These are phyloP conservation scores for Corella eumyota DNA, from an alignment of 23 tunicate species.

Conservation along the genomic window DNA sequence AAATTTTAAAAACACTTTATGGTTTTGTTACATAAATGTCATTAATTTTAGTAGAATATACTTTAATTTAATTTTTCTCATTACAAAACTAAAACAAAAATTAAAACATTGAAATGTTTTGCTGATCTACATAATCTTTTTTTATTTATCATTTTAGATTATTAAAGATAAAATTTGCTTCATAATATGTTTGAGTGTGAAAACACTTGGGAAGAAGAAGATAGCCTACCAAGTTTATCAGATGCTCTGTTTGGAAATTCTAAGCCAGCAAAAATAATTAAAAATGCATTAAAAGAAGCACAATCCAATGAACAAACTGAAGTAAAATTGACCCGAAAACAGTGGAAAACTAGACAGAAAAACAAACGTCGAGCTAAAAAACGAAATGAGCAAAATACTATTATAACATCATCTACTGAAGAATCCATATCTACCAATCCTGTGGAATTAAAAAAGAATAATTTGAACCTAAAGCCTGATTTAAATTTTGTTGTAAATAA, in stretches of 20 bases:
- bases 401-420: too few species aligned
- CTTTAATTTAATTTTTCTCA: too few species aligned
- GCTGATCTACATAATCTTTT: neutral
- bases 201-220: neutral
- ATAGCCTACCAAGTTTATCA: neutral
- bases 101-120: neutral
- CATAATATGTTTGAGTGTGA: slow-evolving; percentile 4
- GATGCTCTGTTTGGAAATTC: slow-evolving; percentile 8
- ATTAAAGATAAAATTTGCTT: too few species aligned
- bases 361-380: slow-evolving; percentile 3
- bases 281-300: too few species aligned
- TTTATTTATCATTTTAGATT: neutral
- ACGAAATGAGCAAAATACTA: too few species aligned
- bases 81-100: too few species aligned
- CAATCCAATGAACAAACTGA: neutral
- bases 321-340: neutral
- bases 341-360: slow-evolving; percentile 5
- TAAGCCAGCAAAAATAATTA: neutral
- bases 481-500: too few species aligned
- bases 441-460: too few species aligned
- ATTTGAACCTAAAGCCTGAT: too few species aligned
- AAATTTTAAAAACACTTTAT: neutral
- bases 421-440: too few species aligned
- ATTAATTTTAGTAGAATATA: too few species aligned
- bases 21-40: too few species aligned